phyloP scores from a whole-genome alignment of 37 sponge, comb jelly and placozoan genomes.

The Theonella swinhoei region DNA sequence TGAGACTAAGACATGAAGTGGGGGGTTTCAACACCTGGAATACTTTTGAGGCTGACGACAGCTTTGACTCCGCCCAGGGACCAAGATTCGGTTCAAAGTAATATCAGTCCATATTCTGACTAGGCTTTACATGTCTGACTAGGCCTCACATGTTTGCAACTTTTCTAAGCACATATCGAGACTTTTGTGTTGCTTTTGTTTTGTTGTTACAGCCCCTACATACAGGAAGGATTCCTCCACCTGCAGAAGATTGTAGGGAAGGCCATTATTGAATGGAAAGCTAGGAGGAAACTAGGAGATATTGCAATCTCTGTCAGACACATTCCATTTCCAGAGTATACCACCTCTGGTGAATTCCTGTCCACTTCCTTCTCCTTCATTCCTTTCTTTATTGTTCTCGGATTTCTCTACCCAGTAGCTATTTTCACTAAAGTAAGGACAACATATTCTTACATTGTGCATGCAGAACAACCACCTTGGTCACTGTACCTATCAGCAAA shows the following conservation, averaged over 20 bases:
- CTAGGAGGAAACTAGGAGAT: background rate
- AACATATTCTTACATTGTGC: too few relatives aligned
- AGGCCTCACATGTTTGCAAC: too few relatives aligned
- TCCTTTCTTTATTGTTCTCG: conserved; percentile 84
- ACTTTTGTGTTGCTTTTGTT: background rate
- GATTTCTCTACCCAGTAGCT: conserved; percentile 88
- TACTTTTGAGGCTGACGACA: conserved; percentile 9
- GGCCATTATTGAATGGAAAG: conserved; percentile 69
- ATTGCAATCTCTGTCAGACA: conserved; percentile 9
- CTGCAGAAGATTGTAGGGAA: conserved; percentile 70
- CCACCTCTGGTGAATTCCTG: conserved; percentile 48
- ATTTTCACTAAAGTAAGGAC: conserved; percentile 55
- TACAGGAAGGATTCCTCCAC: conserved; percentile 79
- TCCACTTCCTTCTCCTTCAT: conserved; percentile 35
- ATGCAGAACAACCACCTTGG: too few relatives aligned
- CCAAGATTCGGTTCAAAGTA: conserved; percentile 42
- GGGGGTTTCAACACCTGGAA: conserved; percentile 37
- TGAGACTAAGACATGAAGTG: conserved; percentile 66
- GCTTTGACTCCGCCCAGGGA: conserved; percentile 32
- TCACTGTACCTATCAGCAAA: too few relatives aligned
- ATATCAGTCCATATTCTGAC: background rate
- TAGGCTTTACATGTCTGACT: too few relatives aligned
- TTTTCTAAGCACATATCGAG: background rate
- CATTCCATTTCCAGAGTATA: background rate
- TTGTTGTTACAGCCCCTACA: conserved; percentile 71